Evolutionary conservation across 2,888 invertebrate species (phyloP), one percentile per base, ranked within the genome.

Genomic region (Drosophila planitibia): DNA sequence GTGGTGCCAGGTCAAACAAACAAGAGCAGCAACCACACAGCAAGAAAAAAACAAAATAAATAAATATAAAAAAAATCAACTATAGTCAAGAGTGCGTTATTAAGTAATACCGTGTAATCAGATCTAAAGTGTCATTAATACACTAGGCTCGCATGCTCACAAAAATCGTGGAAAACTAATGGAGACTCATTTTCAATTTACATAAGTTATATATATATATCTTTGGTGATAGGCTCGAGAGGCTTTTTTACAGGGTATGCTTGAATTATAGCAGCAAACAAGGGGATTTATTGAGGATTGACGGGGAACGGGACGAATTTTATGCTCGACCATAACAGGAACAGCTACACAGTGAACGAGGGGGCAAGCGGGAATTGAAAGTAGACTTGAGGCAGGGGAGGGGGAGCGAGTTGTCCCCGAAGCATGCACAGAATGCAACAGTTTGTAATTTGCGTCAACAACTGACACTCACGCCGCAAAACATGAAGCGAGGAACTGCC

Each of bases 371-470:
- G 28, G 22, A 28, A 22, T 19, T 12, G 25, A 37, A 37, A 55
- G 44, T 22, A 19, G 25, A 35, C 22, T 22, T 33, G 14, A 12
- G 19, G 10, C 6, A 12, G 30, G 53, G 35, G 5, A 12, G 5
- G 7, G 7, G 16, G 33, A 1, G 10, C 0, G n/a, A 4, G 39
- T 14, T 28, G n/a, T 12, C 25, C 22, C 16, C 25, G 22, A 25
- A 9, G 44, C 33, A 59, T 44, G 59, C 32, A 30, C 58, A 30
- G 63, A 58, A 62, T 55, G 70, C 82, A 81, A 81, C 77, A 83
- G 70, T 72, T 81, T 78, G 70, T 61, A 77, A 77, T 74, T 81
- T 74, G 30, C 64, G 70, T 61, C 64, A 49, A 63, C 64, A 73
- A 73, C 61, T 66, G 74, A 55, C 55, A 44, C 30, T 54, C 14